phyloP scores from a whole-genome alignment of 2,113 vertebrate genomes.

The Forbesichthys papilliferus region DNA sequence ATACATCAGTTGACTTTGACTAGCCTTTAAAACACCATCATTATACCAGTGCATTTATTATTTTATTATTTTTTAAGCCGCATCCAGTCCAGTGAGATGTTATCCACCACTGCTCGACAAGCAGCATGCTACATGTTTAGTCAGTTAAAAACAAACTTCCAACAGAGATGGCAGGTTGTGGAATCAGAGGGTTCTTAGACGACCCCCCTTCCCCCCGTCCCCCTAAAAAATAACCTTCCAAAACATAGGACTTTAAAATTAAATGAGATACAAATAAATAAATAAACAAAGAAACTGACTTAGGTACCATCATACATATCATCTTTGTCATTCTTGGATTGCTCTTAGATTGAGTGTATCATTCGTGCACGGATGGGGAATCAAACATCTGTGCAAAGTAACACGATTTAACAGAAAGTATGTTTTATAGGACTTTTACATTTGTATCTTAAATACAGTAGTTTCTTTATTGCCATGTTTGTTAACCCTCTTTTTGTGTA shows the following conservation, averaged over 20 bases:
- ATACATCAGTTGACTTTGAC: constrained; percentile 39
- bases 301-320: too few species aligned
- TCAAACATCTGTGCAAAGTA: too few species aligned
- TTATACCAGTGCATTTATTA: constrained; percentile 34
- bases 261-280: too few species aligned
- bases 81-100: constrained; percentile 32
- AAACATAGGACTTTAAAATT: background rate
- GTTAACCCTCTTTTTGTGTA: too few species aligned
- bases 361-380: too few species aligned
- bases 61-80: constrained; percentile 9
- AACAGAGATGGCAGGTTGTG: constrained; percentile 65
- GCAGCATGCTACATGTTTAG: constrained; percentile 59
- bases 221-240: background rate
- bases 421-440: too few species aligned
- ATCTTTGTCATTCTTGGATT: too few species aligned
- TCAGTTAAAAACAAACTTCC: constrained; percentile 60
- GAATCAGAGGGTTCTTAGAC: constrained; percentile 63
- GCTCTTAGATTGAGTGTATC: too few species aligned
- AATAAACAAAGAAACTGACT: background rate
- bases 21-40: constrained; percentile 51
- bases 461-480: too few species aligned
- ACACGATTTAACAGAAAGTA: too few species aligned
- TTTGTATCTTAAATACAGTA: too few species aligned
- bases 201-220: constrained; percentile 24
- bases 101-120: constrained; percentile 40